Base-by-base conservation (phyloP, 2,888 invertebrate species). In the Syrista parreyssii region DNA sequence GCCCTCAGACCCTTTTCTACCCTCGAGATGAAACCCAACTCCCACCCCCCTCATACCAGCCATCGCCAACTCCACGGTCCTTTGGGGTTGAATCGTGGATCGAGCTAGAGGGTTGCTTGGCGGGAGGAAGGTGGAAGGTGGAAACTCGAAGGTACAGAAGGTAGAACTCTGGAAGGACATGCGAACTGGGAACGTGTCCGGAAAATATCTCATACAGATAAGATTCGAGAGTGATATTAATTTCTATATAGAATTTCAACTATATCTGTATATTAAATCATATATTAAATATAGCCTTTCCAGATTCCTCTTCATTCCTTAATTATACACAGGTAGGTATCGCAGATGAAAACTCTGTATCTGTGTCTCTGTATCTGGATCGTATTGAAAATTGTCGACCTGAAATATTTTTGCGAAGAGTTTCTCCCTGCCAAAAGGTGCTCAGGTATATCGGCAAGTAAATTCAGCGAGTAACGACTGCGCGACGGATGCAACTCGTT, bases 11-110 rank as follows among this genome's bases (percentile, higher is more conserved):
- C 80, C 80, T 80, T 79, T 81, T 80, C 80, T 82, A 82, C 87
- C 88, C 87, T 87, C 89, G 89, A 91, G 89, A 91, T 91, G 90
- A 90, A 90, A 90, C 90, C 87, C 89, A 89, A 91, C 55, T 75
- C 78, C 77, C 79, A 75, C 76, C 73, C 71, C 69, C 79, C 79
- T 79, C 82, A 68, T 75, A 78, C 83, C 83, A 83, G 80, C 82
- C 84, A 84, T 83, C 85, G 83, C 76, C 71, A 83, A 86, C 85
- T 85, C 86, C 85, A 82, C 83, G 86, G 86, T 86, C 87, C 88
- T 88, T 87, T 86, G 88, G 86, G 86, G 87, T 88, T 87, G 87
- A 86, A 85, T 86, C 85, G 86, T 68, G 82, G 69, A 79, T 69
- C 79, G 78, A 71, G 31, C 31, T 33, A 31, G 83, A 81, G 76